phyloP scores from a whole-genome alignment of 2,797 vertebrate species.

The Sparus aurata region DNA sequence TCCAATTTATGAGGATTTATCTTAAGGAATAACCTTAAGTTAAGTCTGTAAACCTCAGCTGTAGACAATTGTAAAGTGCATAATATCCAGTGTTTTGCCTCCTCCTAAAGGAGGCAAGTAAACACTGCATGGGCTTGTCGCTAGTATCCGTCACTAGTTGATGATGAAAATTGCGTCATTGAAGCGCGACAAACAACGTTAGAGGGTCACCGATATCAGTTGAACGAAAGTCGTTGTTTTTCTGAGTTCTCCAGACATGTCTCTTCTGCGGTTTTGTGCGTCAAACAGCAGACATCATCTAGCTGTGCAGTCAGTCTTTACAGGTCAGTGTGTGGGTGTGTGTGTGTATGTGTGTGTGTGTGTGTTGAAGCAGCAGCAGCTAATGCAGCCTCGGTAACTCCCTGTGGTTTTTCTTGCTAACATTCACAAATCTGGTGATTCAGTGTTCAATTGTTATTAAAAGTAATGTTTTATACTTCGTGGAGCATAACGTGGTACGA shows the following conservation, averaged over 20 bases:
- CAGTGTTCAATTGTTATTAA: background rate
- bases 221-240: fast-evolving
- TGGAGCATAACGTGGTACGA: background rate
- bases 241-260: constrained; percentile 55
- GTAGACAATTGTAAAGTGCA: no score
- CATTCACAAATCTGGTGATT: background rate
- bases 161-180: constrained; percentile 60
- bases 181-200: constrained; percentile 30
- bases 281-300: constrained; percentile 32
- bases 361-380: no score
- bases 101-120: background rate
- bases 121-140: background rate
- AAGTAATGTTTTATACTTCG: no score
- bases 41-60: no score
- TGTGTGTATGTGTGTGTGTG: background rate
- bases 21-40: no score
- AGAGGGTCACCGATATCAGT: constrained; percentile 7
- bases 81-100: constrained; percentile 3
- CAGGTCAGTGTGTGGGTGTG: constrained; percentile 60
- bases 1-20: no score
- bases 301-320: constrained; percentile 24
- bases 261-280: constrained; percentile 31
- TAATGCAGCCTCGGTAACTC: background rate
- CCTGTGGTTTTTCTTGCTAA: fast-evolving
- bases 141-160: constrained; percentile 20